Evolutionary conservation across 2,113 vertebrate species (phyloP), one percentile per base, ranked within the genome.

Genomic region (Strix aluco): DNA sequence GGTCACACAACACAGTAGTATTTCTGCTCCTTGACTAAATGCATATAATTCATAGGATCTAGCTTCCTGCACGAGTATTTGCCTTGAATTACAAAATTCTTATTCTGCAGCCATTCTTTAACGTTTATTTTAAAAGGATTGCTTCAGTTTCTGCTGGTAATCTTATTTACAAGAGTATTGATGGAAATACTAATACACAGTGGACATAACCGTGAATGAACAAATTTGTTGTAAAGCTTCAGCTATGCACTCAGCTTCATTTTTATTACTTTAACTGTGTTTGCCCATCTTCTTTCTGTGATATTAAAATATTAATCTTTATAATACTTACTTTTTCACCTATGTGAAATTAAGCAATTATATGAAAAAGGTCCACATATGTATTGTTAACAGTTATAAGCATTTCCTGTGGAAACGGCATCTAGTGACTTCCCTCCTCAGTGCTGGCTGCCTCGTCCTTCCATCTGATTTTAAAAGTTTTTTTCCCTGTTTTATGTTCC

Each of bases 11-110:
- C 83, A 81, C 70, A 62, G 34, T 40, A 57, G 57, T 88, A 84
- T 92, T 94, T 89, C 83, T 94, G 65, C 52, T 95, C 65, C 80
- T 91, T 86, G 61, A 74, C 80, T 96, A 95, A 93, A 92, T 71
- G 80, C 3, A 0, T 92, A 2, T 91, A 96, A 94, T 96, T 93
- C 69, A 57, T 71, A 79, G 77, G 77, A 59, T 83, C 49, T 59
- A 47, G 57, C 57, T 94, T 92, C 77, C 91, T 81, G 59, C 88
- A 92, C 0, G 29, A 92, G 29, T 89, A 81, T 87, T 96, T 94
- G 86, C 83, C 84, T 36, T 72, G 80, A 91, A 94, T 86, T 86
- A 86, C 44, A 69, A 36, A 74, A 94, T 91, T 79, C 69, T 94
- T 74, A 90, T 90, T 95, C 88, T 92, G 65, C 19, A 81, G 66